Evolutionary conservation across 2,888 invertebrate species (phyloP).

Genomic region (Trilocha varians): DNA sequence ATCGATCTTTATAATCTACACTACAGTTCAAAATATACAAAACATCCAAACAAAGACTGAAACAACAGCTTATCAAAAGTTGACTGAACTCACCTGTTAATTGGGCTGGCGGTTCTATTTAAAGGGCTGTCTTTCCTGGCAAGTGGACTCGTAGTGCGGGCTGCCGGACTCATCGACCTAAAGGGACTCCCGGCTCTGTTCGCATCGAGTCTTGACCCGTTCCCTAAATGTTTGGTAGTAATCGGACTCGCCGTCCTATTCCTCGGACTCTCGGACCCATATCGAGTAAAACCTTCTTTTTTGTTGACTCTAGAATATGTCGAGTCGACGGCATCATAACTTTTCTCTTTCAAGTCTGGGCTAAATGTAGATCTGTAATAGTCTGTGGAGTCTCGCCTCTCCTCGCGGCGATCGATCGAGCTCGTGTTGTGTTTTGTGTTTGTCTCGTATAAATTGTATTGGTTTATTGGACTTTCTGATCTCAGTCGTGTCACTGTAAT

Average conservation of each 20-base stretch:
- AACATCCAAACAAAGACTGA: too few species aligned
- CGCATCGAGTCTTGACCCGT: conserved; percentile 61
- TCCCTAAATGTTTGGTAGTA: conserved; percentile 68
- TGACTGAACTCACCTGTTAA: conserved; percentile 49
- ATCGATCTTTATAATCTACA: too few species aligned
- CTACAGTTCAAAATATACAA: too few species aligned
- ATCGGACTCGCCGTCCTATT: conserved; percentile 65
- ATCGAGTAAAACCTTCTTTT: conserved; percentile 47
- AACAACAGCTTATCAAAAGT: not conserved
- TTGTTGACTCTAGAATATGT: conserved; percentile 54
- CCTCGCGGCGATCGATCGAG: conserved; percentile 60
- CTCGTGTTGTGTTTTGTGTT: conserved; percentile 49
- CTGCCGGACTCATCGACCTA: conserved; percentile 55
- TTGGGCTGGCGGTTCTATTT: conserved; percentile 71
- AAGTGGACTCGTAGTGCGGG: conserved; percentile 61
- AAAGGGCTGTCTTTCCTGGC: conserved; percentile 65
- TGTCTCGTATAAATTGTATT: conserved; percentile 52
- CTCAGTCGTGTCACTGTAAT: conserved; percentile 54
- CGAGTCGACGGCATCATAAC: conserved; percentile 60
- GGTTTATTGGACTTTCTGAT: conserved; percentile 64
- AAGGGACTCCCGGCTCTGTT: conserved; percentile 59
- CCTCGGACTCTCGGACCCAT: conserved; percentile 59
- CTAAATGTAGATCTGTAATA: conserved; percentile 58
- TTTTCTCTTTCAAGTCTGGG: conserved; percentile 54
- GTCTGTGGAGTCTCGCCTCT: conserved; percentile 53